Evolutionary conservation across 2,797 vertebrate genomes (phyloP).

Genomic region (Myotis findleyi): DNA sequence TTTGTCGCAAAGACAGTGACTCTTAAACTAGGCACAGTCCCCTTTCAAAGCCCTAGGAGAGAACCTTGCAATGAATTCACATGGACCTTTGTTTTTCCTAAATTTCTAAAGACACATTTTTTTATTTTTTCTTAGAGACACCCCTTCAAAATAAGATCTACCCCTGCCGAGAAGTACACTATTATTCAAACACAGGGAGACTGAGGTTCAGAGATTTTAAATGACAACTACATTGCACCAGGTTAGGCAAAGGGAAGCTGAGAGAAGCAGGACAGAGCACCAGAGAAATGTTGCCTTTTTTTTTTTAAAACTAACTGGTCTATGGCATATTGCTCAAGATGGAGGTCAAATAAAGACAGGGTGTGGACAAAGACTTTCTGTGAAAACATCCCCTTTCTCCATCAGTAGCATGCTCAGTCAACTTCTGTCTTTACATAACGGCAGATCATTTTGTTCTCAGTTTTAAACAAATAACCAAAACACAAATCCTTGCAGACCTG

Average conservation of each 20-base stretch:
- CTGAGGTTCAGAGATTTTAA: background rate
- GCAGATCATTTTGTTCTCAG: background rate
- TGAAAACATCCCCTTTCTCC: background rate
- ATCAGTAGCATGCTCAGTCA: background rate
- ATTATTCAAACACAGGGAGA: background rate
- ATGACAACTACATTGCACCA: background rate
- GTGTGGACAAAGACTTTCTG: background rate
- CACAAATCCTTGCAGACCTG: background rate
- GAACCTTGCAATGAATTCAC: background rate
- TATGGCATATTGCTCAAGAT: background rate
- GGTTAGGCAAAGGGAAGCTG: background rate
- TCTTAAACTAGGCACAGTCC: background rate
- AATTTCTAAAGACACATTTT: background rate
- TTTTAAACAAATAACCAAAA: background rate
- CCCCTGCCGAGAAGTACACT: background rate
- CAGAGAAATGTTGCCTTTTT: background rate
- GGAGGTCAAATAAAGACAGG: background rate
- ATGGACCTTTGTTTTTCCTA: background rate
- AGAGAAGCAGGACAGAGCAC: background rate
- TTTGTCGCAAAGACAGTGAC: background rate
- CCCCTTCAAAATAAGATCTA: background rate
- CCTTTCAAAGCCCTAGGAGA: background rate
- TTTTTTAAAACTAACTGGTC: background rate
- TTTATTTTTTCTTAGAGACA: background rate
- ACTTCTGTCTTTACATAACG: fast-evolving